Evolutionary conservation across 2,797 vertebrate species (phyloP).

Genomic region (Aldrovandia affinis): DNA sequence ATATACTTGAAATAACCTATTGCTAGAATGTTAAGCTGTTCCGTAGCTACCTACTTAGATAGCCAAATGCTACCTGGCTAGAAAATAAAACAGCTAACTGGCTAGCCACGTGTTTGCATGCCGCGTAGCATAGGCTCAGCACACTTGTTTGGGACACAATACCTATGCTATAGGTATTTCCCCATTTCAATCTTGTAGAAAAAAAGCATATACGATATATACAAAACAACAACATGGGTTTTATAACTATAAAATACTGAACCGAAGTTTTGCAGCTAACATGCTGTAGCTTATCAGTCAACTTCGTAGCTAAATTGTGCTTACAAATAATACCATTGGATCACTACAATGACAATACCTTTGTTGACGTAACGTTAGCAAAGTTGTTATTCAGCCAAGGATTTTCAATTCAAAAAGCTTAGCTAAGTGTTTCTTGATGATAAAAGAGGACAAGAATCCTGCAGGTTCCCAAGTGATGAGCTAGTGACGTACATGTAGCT

Average conservation of each 20-base stretch:
- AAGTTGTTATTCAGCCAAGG: constrained; percentile 11
- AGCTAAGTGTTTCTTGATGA: background rate
- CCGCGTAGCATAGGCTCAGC: background rate
- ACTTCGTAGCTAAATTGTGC: background rate
- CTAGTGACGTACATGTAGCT: background rate
- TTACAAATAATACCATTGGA: no score
- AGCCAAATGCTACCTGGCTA: background rate
- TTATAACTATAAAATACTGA: background rate
- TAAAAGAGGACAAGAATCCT: background rate
- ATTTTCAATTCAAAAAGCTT: constrained; percentile 10
- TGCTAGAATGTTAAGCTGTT: no score
- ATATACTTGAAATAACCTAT: no score
- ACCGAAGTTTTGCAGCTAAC: background rate
- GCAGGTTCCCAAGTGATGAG: background rate
- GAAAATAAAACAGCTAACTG: background rate
- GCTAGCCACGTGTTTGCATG: background rate
- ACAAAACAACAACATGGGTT: background rate
- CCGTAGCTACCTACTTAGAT: background rate
- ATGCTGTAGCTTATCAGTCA: background rate
- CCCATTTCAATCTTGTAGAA: background rate
- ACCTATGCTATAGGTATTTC: background rate
- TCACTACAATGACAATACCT: background rate
- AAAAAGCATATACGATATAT: background rate
- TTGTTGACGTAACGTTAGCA: background rate
- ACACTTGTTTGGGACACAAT: background rate